Evolutionary conservation across 1,140 invertebrate genomes (phyloP).

Genomic region (Drosophila sp.): DNA sequence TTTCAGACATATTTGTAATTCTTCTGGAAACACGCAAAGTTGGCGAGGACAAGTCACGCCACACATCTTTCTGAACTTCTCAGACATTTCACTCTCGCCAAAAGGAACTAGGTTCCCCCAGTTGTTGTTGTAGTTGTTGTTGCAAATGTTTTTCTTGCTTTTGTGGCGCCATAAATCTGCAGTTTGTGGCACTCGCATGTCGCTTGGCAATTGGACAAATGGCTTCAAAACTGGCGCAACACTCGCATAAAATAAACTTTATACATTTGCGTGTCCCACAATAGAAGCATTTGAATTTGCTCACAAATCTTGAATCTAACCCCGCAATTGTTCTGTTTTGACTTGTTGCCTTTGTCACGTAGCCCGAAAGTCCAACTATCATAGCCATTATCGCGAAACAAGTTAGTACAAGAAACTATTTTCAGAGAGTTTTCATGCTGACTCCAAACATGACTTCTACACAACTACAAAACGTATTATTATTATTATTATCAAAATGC

Average conservation of each 20-base stretch:
- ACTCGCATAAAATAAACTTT: constrained; percentile 48
- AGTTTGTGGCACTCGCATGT: constrained; percentile 45
- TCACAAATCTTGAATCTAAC: constrained; percentile 4
- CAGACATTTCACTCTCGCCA: constrained; percentile 38
- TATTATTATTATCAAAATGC: no score
- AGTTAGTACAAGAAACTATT: constrained; percentile 8
- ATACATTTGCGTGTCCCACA: constrained; percentile 36
- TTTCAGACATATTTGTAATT: background rate
- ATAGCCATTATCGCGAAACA: constrained; percentile 1
- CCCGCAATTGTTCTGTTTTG: constrained; percentile 18
- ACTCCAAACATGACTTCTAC: no score
- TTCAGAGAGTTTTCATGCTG: background rate
- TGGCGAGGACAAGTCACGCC: constrained; percentile 31
- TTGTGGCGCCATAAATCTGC: constrained; percentile 53
- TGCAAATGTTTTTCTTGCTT: constrained; percentile 12
- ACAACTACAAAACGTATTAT: no score
- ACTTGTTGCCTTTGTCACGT: constrained; percentile 45
- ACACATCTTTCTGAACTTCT: constrained; percentile 23
- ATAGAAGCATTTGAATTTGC: constrained; percentile 29
- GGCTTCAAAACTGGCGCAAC: constrained; percentile 48
- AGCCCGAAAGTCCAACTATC: background rate
- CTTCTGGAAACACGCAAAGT: constrained; percentile 1
- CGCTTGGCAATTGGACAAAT: constrained; percentile 52
- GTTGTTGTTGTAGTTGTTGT: background rate
- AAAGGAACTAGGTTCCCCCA: constrained; percentile 17